Conservation (phyloP, 37 sponge, comb jelly and placozoan species). For the Eunapius fragilis region DNA sequence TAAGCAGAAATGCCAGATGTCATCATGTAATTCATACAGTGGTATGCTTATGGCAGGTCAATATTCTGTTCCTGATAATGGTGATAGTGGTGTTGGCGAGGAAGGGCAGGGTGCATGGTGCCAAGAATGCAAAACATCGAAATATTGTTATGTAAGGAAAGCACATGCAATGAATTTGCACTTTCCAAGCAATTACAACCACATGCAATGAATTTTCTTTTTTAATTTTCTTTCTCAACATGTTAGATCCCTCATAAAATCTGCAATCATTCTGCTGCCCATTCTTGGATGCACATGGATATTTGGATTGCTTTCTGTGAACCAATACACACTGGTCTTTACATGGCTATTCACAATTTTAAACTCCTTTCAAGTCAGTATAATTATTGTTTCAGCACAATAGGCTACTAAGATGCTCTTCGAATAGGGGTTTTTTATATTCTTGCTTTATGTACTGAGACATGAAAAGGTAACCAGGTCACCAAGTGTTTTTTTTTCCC, state of each 20-base stretch:
- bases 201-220: no score
- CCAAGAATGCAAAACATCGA: neutral
- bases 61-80: neutral
- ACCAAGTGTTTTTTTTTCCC: no score
- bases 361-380: constrained; percentile 43
- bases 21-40: neutral
- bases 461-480: constrained; percentile 1
- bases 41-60: neutral
- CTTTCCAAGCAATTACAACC: no score
- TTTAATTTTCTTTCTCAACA: neutral
- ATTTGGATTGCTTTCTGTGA: constrained; percentile 54
- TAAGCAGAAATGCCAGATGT: neutral
- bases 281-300: constrained; percentile 13
- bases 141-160: neutral
- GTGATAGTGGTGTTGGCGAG: neutral
- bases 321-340: constrained; percentile 25
- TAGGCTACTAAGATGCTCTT: neutral
- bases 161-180: no score
- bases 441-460: neutral
- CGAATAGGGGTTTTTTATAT: constrained; percentile 5
- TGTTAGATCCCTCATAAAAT: neutral
- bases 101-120: neutral
- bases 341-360: constrained; percentile 47
- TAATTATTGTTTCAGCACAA: neutral
- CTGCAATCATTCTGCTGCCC: neutral